A percentile compares a stretch with the other conserved stretches of the same genome.
These are phyloP conservation scores for Hirtodrosophila confusa DNA, from an alignment of 2,888 invertebrate species.

Conservation along the genomic window DNA sequence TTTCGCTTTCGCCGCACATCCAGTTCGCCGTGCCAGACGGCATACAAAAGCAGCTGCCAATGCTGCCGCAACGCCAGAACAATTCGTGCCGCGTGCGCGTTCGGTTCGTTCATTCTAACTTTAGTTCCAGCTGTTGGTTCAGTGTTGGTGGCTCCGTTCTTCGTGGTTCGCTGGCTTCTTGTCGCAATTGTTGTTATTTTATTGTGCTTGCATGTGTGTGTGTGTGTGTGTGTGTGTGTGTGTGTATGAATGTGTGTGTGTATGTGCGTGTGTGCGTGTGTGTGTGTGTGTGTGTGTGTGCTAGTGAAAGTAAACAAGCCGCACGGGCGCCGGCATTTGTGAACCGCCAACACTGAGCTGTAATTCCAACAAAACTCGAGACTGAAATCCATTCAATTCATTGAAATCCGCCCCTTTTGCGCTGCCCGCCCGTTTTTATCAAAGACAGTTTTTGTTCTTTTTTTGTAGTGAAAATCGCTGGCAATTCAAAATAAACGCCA, in stretches of 20 bases:
- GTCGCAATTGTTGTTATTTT: constrained; percentile 6
- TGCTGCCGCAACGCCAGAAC: constrained; percentile 61
- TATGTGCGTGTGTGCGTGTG: constrained; percentile 2
- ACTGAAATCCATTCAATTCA: constrained; percentile 33
- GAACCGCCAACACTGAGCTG: constrained; percentile 10
- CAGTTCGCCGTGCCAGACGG: constrained; percentile 19
- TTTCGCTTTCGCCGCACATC: constrained; percentile 50
- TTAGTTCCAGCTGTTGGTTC: constrained; percentile 11
- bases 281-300: constrained; percentile 12
- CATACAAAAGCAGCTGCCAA: constrained; percentile 59
- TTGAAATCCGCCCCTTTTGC: constrained; percentile 29
- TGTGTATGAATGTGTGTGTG: constrained; percentile 13
- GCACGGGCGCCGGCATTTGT: constrained; percentile 21
- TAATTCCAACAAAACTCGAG: constrained; percentile 20
- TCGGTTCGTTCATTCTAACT: constrained; percentile 65
- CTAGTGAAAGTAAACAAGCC: constrained; percentile 71
- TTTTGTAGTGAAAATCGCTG: constrained; percentile 40
- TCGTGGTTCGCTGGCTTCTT: constrained; percentile 6
- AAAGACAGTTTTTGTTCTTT: constrained; percentile 21
- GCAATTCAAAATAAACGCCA: constrained; percentile 36
- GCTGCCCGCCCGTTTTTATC: constrained; percentile 14
- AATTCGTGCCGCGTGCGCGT: constrained; percentile 76
- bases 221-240: constrained; percentile 3
- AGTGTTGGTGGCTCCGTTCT: constrained; percentile 12
- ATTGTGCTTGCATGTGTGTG: constrained; percentile 7